Percentiles rank a stretch among this genome's conserved stretches.
phyloP scores from a whole-genome alignment of 2,888 invertebrate species.

The Noctua pronuba region DNA sequence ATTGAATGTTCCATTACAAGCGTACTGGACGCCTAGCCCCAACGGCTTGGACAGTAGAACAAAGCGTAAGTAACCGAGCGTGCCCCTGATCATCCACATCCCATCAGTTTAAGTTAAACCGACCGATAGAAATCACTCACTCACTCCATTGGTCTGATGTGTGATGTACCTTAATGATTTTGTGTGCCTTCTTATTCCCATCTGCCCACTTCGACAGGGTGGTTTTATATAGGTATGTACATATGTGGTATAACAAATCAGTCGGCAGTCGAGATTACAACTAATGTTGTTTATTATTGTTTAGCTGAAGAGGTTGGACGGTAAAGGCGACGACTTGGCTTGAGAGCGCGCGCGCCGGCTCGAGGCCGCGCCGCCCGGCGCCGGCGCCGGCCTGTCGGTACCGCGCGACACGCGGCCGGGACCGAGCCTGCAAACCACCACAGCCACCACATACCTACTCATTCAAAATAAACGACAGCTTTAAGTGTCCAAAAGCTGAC shows the following conservation, averaged over 20 bases:
- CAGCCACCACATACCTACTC: constrained; percentile 38
- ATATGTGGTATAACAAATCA: neutral
- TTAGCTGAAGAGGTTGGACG: constrained; percentile 88
- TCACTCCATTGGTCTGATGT: constrained; percentile 29
- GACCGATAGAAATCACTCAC: constrained; percentile 35
- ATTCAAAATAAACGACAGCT: constrained; percentile 57
- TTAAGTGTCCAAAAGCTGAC: constrained; percentile 41
- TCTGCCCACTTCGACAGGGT: constrained; percentile 55
- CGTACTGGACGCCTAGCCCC: constrained; percentile 87
- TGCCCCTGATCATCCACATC: constrained; percentile 32
- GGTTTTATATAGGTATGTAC: constrained; percentile 58
- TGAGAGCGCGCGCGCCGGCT: constrained; percentile 72
- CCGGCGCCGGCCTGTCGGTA: constrained; percentile 51
- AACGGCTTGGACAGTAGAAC: constrained; percentile 88
- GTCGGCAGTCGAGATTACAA: neutral
- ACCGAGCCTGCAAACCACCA: constrained; percentile 5
- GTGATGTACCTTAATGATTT: constrained; percentile 51
- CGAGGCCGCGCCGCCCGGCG: constrained; percentile 49
- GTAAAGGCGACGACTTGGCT: constrained; percentile 86
- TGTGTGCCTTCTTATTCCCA: constrained; percentile 53
- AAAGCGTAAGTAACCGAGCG: constrained; percentile 80
- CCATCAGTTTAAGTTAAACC: constrained; percentile 38
- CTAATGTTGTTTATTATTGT: constrained; percentile 51
- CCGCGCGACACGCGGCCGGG: constrained; percentile 39
- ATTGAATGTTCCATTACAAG: constrained; percentile 77